These are phyloP conservation scores for Habrosyne pyritoides DNA, from an alignment of 2,888 invertebrate species.

Conservation along the genomic window DNA sequence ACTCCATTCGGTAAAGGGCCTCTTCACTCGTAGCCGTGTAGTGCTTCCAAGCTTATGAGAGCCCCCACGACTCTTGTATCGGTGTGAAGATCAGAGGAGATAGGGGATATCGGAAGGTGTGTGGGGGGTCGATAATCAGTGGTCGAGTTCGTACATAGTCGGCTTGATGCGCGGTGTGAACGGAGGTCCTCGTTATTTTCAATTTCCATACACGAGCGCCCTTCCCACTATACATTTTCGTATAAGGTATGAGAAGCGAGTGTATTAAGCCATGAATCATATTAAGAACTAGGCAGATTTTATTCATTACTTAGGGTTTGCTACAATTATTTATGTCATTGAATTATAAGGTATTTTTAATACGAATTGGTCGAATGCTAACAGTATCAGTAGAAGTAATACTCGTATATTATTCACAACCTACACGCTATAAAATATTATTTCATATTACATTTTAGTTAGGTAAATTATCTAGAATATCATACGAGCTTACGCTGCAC, in stretches of 20 bases:
- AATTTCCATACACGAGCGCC: conserved; percentile 81
- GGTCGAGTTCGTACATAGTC: conserved; percentile 65
- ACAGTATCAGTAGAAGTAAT: no score
- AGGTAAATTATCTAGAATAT: no score
- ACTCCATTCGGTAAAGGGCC: conserved; percentile 81
- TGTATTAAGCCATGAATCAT: conserved; percentile 81
- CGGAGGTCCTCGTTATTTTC: conserved; percentile 81
- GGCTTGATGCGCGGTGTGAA: conserved; percentile 78
- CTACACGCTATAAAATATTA: no score
- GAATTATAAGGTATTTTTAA: conserved; percentile 35
- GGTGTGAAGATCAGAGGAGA: conserved; percentile 58
- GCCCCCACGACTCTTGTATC: conserved; percentile 59
- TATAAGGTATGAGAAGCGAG: conserved; percentile 68
- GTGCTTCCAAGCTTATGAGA: conserved; percentile 67
- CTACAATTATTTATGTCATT: conserved; percentile 52
- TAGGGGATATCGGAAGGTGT: conserved; percentile 63
- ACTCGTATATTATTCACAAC: no score
- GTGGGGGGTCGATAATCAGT: conserved; percentile 63
- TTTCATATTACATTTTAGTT: not conserved
- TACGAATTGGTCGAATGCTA: no score
- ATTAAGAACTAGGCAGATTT: conserved; percentile 74
- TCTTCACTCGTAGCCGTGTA: conserved; percentile 71
- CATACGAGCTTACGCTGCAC: not conserved
- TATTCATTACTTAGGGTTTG: conserved; percentile 44
- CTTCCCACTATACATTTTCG: conserved; percentile 70